Evolutionary conservation across 2,797 vertebrate species (phyloP), one percentile per base, ranked within the genome.

Genomic region (Kryptopterus vitreolus): DNA sequence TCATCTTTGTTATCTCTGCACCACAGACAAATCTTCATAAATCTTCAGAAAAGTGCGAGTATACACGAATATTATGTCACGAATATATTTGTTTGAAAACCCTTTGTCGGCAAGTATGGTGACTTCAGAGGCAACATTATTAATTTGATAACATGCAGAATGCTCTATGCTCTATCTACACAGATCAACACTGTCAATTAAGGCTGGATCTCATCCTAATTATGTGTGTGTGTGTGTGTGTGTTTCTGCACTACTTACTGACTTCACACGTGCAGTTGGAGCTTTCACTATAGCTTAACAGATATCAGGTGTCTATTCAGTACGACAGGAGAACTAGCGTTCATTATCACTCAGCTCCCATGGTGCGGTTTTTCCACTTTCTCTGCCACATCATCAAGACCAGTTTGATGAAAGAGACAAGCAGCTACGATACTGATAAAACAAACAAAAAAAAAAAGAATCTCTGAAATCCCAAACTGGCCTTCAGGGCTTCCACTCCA

Each of bases 171-270:
- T 88, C 85, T 50, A 77, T 86, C 86, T 76, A 74, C 83, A 24
- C 6, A 72, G 87, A 91, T 92, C 91, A 91, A 89, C 92, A 93
- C 86, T 87, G 86, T 89, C 86, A 77, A 87, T 90, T 87, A 81
- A 81, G 79, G 53, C 81, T 82, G 53, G 69, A 86, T 71, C 53
- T 68, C 22, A 66, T 55, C 35, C 52, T 3, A 50, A 9, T 11
- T 69, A 43, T 70, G 48, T 72, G 52, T 72, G 50, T 38, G 35
- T 38, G 35, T 43, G 8, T 43, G 38, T 43, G 38, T 9, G 1
- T 24, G 43, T 20, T 29, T 10, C 24, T 65, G 26, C 52, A 38
- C 16, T 65, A 13, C n/a, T 43, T 50, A 58, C 57, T 87, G 87
- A 87, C 89, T 91, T 90, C 89, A 90, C 87, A 89, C 81, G 77